A percentile compares a stretch with the other conserved stretches of the same genome.
Evolutionary conservation across 2,888 invertebrate species (phyloP).

Genomic region (Cabera pusaria): DNA sequence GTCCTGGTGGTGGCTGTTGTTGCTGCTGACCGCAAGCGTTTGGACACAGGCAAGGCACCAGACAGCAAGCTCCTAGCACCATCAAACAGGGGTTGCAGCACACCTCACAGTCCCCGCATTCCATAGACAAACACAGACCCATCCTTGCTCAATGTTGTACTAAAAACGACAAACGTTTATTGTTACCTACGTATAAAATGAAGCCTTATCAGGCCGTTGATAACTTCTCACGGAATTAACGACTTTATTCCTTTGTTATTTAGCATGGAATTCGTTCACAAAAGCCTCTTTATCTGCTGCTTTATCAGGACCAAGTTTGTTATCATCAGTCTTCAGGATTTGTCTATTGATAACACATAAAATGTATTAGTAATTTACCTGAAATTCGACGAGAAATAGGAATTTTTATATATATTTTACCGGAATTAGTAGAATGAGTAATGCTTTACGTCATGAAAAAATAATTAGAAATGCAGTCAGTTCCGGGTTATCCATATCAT

Average conservation of each 20-base stretch:
- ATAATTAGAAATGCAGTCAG: too few species aligned
- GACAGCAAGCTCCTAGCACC: slow-evolving; percentile 70
- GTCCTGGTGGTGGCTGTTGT: slow-evolving; percentile 57
- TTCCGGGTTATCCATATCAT: too few species aligned
- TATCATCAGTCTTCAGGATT: slow-evolving; percentile 38
- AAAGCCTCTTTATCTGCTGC: slow-evolving; percentile 35
- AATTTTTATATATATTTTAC: too few species aligned
- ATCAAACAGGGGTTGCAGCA: slow-evolving; percentile 74
- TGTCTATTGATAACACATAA: slow-evolving; percentile 51
- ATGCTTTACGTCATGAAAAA: too few species aligned
- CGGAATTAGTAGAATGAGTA: too few species aligned
- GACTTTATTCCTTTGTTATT: slow-evolving; percentile 29
- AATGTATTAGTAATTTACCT: slow-evolving; percentile 5
- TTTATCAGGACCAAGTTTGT: slow-evolving; percentile 39
- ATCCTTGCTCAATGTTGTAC: slow-evolving; percentile 52
- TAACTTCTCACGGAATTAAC: slow-evolving; percentile 11
- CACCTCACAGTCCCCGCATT: slow-evolving; percentile 68
- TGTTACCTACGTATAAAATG: slow-evolving; percentile 26
- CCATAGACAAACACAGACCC: slow-evolving; percentile 73
- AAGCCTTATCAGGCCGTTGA: slow-evolving; percentile 19
- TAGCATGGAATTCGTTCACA: slow-evolving; percentile 31
- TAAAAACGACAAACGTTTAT: slow-evolving; percentile 50
- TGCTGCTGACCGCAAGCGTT: slow-evolving; percentile 74
- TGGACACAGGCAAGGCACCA: slow-evolving; percentile 71
- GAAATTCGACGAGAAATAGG: too few species aligned